A percentile compares a stretch with the other conserved stretches of the same genome.
Evolutionary conservation across 2,797 vertebrate genomes (phyloP).

Genomic region (Syngnathus acus): DNA sequence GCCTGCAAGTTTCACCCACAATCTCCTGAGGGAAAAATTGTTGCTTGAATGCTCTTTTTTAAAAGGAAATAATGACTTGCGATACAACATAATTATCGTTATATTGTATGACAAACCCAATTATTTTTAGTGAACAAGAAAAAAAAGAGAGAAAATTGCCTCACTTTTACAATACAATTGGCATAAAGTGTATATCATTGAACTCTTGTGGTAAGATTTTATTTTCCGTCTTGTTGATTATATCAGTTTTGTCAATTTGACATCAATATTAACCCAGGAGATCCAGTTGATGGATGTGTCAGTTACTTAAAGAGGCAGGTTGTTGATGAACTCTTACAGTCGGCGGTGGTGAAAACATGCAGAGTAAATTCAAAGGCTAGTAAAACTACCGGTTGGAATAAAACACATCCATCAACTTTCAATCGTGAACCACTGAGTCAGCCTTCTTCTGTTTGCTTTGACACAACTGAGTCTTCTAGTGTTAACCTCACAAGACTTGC

Average conservation of each 20-base stretch:
- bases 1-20: too few relatives aligned
- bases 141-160: too few relatives aligned
- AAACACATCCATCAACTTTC: constrained; percentile 33
- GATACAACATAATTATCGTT: too few relatives aligned
- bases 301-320: not conserved
- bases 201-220: not conserved
- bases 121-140: too few relatives aligned
- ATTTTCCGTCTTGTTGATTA: not conserved
- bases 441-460: constrained; percentile 26
- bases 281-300: not conserved
- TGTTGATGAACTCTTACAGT: not conserved
- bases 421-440: constrained; percentile 24
- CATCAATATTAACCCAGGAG: not conserved
- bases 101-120: too few relatives aligned
- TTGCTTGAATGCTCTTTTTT: too few relatives aligned
- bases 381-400: not conserved
- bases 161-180: too few relatives aligned
- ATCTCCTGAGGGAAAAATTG: too few relatives aligned
- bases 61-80: too few relatives aligned
- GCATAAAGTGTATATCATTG: not conserved
- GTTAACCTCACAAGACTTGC: constrained; percentile 37
- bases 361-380: not conserved
- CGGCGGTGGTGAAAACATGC: constrained; percentile 11
- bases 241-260: not conserved
- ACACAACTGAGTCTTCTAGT: constrained; percentile 18